A percentile compares a stretch with the other conserved stretches of the same genome.
phyloP scores from a whole-genome alignment of 2,797 vertebrate genomes.

The Chiroxiphia lanceolata region DNA sequence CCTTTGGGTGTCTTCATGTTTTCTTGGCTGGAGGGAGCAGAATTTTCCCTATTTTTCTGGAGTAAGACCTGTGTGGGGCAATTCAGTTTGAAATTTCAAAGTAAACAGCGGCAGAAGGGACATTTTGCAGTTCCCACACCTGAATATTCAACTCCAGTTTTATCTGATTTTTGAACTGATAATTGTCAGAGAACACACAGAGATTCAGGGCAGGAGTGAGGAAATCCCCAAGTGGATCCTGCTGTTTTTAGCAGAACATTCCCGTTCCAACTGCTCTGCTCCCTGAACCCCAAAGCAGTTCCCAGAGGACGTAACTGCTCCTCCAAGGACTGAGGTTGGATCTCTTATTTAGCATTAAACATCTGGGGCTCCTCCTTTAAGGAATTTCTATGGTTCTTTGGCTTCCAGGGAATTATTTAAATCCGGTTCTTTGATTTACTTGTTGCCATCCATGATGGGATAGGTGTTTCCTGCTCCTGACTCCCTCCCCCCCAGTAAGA shows the following conservation, averaged over 20 bases:
- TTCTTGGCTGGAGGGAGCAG: neutral
- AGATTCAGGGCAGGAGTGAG: neutral
- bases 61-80: neutral
- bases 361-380: neutral
- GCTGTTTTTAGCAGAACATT: neutral
- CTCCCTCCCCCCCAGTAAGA: neutral
- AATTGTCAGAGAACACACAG: neutral
- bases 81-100: neutral
- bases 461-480: neutral
- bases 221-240: neutral
- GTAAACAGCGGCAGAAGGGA: neutral
- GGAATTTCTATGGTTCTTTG: neutral
- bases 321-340: neutral
- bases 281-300: neutral
- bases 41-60: neutral
- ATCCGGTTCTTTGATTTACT: neutral
- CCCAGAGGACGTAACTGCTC: neutral
- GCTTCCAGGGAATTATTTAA: neutral
- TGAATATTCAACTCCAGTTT: neutral
- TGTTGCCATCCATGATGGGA: fast-evolving
- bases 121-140: neutral
- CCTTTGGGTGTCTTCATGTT: fast-evolving
- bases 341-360: neutral
- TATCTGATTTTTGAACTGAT: neutral
- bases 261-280: neutral